A percentile compares a stretch with the other conserved stretches of the same genome.
Conservation (phyloP, 2,113 vertebrate species). For the Anarrhichthys ocellatus region DNA sequence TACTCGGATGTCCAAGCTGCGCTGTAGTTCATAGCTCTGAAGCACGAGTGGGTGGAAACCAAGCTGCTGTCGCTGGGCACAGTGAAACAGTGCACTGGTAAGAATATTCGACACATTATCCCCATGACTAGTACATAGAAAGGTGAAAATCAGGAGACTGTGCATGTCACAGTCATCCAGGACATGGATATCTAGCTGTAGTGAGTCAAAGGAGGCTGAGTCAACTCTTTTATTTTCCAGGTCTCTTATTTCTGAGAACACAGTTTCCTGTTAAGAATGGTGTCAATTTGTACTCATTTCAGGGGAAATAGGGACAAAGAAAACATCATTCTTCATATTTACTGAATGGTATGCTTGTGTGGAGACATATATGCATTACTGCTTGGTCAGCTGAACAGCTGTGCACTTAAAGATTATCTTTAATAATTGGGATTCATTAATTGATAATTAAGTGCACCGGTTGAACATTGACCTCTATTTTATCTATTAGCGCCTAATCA, state of each 20-base stretch:
- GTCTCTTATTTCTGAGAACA: not conserved
- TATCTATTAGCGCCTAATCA: not conserved
- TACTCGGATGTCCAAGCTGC: not conserved
- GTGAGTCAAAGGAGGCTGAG: not conserved
- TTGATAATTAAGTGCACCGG: not conserved
- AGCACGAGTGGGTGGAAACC: not conserved
- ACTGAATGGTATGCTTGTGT: not conserved
- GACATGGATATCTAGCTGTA: not conserved
- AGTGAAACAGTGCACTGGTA: not conserved
- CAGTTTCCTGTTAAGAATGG: not conserved
- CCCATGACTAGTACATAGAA: not conserved
- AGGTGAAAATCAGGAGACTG: not conserved
- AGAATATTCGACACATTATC: not conserved
- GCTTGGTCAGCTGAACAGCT: not conserved
- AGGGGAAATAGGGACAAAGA: not conserved
- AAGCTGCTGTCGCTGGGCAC: not conserved
- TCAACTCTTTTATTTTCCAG: not conserved
- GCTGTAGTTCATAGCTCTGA: not conserved
- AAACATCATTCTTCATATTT: not conserved
- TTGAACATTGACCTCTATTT: slow-evolving; percentile 3
- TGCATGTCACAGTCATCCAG: not conserved
- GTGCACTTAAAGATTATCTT: not conserved
- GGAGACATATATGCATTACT: not conserved
- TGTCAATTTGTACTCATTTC: not conserved
- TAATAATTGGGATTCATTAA: not conserved